phyloP scores from a whole-genome alignment of 2,888 invertebrate genomes.

The Caenorhabditis plicata region DNA sequence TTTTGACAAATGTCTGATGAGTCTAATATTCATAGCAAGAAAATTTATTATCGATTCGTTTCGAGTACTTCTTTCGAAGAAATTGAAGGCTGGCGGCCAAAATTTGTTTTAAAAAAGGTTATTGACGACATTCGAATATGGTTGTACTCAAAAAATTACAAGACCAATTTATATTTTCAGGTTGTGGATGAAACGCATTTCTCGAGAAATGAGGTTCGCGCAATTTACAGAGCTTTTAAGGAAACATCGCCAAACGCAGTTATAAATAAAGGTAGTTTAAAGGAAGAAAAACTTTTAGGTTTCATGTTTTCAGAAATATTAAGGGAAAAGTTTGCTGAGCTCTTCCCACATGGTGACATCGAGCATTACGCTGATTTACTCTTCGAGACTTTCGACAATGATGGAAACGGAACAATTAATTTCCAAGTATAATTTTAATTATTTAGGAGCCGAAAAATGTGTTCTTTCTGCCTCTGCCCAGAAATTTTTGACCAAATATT shows the following conservation, averaged over 20 bases:
- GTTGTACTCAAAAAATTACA: background rate
- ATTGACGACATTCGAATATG: background rate
- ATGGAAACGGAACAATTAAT: slow-evolving; percentile 58
- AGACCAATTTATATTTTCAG: slow-evolving; percentile 23
- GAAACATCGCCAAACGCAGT: slow-evolving; percentile 59
- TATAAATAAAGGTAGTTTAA: slow-evolving; percentile 46
- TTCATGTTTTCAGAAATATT: slow-evolving; percentile 44
- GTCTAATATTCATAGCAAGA: slow-evolving; percentile 37
- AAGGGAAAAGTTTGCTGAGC: slow-evolving; percentile 55
- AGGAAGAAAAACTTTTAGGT: background rate
- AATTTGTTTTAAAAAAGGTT: slow-evolving; percentile 20
- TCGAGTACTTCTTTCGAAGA: slow-evolving; percentile 12
- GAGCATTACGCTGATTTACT: slow-evolving; percentile 60
- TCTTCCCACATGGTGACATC: slow-evolving; percentile 59
- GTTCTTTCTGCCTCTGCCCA: no score
- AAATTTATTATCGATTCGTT: slow-evolving; percentile 31
- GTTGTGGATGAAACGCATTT: slow-evolving; percentile 60
- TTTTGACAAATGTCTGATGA: slow-evolving; percentile 13
- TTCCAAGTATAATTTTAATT: slow-evolving; percentile 45
- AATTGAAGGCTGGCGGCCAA: slow-evolving; percentile 11
- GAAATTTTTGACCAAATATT: background rate
- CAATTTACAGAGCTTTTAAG: slow-evolving; percentile 60
- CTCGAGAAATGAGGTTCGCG: slow-evolving; percentile 54
- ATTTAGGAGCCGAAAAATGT: background rate
- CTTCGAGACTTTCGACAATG: slow-evolving; percentile 59